A percentile compares a stretch with the other conserved stretches of the same genome.
phyloP scores from a whole-genome alignment of 1,140 invertebrate species.

The Leptinotarsa lineolata region DNA sequence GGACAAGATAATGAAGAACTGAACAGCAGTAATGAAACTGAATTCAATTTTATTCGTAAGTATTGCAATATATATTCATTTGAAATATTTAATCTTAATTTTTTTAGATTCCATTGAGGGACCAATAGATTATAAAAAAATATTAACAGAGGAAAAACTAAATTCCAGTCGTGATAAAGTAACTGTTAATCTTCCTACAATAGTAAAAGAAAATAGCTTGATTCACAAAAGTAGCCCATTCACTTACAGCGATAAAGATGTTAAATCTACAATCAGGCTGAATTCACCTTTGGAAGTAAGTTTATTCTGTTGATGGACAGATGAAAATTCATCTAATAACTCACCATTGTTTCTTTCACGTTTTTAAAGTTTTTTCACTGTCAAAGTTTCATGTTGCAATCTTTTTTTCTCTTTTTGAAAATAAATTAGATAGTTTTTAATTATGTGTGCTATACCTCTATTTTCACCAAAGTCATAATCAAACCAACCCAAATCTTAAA shows the following conservation, averaged over 20 bases:
- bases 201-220: constrained; percentile 51
- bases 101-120: constrained; percentile 42
- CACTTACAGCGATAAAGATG: constrained; percentile 51
- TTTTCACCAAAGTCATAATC: no score
- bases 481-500: no score
- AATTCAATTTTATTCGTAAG: constrained; percentile 41
- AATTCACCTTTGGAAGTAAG: constrained; percentile 51
- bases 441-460: no score
- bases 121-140: constrained; percentile 48
- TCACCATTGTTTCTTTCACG: no score
- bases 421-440: no score
- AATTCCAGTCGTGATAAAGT: constrained; percentile 42
- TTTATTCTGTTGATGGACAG: constrained; percentile 5
- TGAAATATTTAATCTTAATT: neutral
- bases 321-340: no score
- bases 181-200: constrained; percentile 52
- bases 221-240: constrained; percentile 55
- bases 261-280: constrained; percentile 53
- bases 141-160: constrained; percentile 44
- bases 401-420: no score
- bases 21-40: constrained; percentile 33
- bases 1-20: constrained; percentile 25
- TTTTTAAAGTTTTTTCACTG: no score
- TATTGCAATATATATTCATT: constrained; percentile 6
- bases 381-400: no score